These are phyloP conservation scores for Rhombomys opimus DNA, from an alignment of 2,113 vertebrate genomes.

Conservation along the genomic window DNA sequence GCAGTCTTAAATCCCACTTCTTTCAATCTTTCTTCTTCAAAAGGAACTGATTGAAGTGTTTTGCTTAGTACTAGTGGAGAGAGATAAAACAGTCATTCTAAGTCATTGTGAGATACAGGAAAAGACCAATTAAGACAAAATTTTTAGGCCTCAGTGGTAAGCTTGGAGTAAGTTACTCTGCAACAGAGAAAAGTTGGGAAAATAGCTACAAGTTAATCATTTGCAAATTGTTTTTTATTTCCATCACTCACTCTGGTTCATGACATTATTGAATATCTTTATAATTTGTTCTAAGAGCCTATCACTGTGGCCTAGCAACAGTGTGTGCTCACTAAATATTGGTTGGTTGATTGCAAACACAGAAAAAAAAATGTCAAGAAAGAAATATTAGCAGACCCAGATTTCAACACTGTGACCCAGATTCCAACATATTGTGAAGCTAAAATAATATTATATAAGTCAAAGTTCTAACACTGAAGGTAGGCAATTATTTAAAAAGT, in stretches of 20 bases:
- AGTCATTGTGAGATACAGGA: not conserved
- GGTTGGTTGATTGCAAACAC: not conserved
- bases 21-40: not conserved
- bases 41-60: not conserved
- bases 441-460: not conserved
- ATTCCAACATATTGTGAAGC: not conserved
- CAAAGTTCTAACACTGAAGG: not conserved
- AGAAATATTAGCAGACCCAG: not conserved
- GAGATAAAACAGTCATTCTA: not conserved
- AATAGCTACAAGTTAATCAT: not conserved
- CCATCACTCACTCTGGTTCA: not conserved
- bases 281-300: not conserved
- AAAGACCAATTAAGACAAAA: not conserved
- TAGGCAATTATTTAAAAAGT: slow-evolving; percentile 30
- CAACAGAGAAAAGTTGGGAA: not conserved
- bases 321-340: not conserved
- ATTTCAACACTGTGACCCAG: not conserved
- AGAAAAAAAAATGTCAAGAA: not conserved
- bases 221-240: not conserved
- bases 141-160: not conserved
- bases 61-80: not conserved
- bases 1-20: not conserved
- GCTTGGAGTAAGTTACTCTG: not conserved
- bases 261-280: not conserved
- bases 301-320: not conserved